phyloP scores from a whole-genome alignment of 2,888 invertebrate species.

The Metellina segmentata region DNA sequence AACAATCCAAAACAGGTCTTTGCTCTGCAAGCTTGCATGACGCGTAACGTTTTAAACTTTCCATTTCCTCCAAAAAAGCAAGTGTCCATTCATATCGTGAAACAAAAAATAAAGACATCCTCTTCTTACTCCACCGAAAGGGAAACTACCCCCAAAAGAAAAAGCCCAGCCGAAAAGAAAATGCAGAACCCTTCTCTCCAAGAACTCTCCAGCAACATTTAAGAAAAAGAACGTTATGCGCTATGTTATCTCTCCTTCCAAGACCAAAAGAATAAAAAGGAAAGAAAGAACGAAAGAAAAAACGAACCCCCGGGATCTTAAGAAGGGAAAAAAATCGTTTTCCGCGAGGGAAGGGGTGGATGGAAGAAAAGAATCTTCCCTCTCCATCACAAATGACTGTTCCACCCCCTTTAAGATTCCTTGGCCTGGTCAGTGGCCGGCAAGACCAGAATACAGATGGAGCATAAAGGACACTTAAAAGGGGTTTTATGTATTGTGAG shows the following conservation, averaged over 20 bases:
- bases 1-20: too few relatives aligned
- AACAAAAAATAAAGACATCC: not conserved
- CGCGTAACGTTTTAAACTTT: too few relatives aligned
- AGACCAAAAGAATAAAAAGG: not conserved
- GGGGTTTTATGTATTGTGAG: conserved; percentile 68
- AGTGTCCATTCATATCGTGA: too few relatives aligned
- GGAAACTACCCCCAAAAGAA: not conserved
- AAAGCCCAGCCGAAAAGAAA: conserved; percentile 4
- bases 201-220: not conserved
- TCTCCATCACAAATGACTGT: conserved; percentile 43
- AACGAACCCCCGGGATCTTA: not conserved
- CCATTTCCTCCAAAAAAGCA: too few relatives aligned
- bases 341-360: not conserved
- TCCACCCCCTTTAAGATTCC: not conserved
- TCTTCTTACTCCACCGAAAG: not conserved
- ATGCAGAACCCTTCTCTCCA: conserved; percentile 1
- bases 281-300: not conserved
- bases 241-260: not conserved
- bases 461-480: conserved; percentile 66
- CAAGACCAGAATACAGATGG: conserved; percentile 58
- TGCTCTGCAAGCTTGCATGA: too few relatives aligned
- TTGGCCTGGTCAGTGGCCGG: not conserved
- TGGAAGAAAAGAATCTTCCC: not conserved
- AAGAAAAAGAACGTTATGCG: conserved; percentile 11
- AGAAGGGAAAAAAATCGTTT: not conserved